Conservation (phyloP, 30 jellyfish, hydroid and myxozoan species). For the Aurelia sp. region DNA sequence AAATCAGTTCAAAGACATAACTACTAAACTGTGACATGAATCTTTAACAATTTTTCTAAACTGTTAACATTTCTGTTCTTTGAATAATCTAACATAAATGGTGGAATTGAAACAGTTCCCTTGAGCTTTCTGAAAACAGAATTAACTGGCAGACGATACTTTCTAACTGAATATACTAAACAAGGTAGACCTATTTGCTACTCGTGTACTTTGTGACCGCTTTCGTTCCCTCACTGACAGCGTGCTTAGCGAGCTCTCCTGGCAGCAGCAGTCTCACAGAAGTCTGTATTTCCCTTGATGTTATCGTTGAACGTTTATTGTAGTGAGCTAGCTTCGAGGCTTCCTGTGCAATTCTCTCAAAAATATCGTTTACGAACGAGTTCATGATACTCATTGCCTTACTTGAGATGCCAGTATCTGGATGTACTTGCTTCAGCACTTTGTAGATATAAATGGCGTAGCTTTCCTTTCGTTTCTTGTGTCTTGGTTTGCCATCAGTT, state of each 20-base stretch:
- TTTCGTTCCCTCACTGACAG: constrained; percentile 97
- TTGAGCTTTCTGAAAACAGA: no score
- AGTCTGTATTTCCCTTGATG: constrained; percentile 94
- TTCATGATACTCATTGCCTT: constrained; percentile 99
- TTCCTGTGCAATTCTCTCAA: constrained; percentile 97
- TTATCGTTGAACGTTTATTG: constrained; percentile 86
- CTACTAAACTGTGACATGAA: no score
- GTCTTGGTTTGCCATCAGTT: constrained; percentile 53
- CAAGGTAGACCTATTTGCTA: constrained; percentile 55
- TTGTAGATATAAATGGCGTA: constrained; percentile 91
- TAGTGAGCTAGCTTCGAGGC: constrained; percentile 94
- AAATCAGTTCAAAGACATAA: no score
- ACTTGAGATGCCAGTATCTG: constrained; percentile 94
- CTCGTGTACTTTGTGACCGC: constrained; percentile 98
- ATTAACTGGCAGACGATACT: no score
- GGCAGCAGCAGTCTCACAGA: constrained; percentile 95
- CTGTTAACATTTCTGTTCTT: no score
- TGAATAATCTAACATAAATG: not conserved
- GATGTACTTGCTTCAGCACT: constrained; percentile 98
- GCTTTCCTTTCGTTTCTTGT: constrained; percentile 82
- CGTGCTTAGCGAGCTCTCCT: constrained; percentile 97
- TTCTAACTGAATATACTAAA: not conserved
- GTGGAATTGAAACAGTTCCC: not conserved
- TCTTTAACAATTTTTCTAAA: no score
- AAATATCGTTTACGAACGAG: constrained; percentile 95